These are phyloP conservation scores for Drosophila bipectinata DNA, from an alignment of 1,140 invertebrate genomes.

Conservation along the genomic window DNA sequence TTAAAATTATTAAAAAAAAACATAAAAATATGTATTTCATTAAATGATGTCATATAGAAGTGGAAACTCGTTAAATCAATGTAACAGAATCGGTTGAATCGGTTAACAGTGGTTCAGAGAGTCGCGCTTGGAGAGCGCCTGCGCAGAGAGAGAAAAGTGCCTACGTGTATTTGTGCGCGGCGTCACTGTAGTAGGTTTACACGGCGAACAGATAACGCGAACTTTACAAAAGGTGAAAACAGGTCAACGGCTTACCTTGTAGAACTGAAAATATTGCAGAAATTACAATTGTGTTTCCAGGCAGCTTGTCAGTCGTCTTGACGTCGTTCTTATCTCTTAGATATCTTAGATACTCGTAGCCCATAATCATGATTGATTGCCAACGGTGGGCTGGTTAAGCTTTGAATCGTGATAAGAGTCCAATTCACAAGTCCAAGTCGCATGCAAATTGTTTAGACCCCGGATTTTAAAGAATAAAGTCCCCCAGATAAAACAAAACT, in stretches of 20 bases:
- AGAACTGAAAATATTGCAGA: slow-evolving; percentile 13
- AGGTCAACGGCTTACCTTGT: neutral
- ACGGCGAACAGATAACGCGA: neutral
- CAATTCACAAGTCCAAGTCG: slow-evolving; percentile 18
- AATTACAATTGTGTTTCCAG: slow-evolving; percentile 17
- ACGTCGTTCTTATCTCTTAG: too few relatives aligned
- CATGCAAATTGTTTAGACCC: slow-evolving; percentile 27
- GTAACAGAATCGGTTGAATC: neutral
- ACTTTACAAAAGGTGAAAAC: neutral
- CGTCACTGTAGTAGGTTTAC: neutral
- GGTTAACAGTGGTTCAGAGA: neutral
- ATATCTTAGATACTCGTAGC: neutral
- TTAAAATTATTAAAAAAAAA: neutral
- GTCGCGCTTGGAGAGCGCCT: neutral
- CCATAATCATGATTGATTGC: slow-evolving; percentile 48
- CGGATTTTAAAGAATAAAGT: neutral
- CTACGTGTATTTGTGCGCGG: neutral
- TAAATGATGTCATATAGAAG: too few relatives aligned
- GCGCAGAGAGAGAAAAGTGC: neutral
- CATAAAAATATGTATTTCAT: neutral
- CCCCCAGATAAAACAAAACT: slow-evolving; percentile 27
- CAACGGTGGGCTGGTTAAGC: slow-evolving; percentile 34
- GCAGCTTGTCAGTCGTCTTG: slow-evolving; percentile 14
- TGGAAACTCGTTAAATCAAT: too few relatives aligned
- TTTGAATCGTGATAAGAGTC: slow-evolving; percentile 24